Percentiles rank a stretch among this genome's conserved stretches.
Conservation (phyloP, 2,888 invertebrate species). For the Platycheirus albimanus region DNA sequence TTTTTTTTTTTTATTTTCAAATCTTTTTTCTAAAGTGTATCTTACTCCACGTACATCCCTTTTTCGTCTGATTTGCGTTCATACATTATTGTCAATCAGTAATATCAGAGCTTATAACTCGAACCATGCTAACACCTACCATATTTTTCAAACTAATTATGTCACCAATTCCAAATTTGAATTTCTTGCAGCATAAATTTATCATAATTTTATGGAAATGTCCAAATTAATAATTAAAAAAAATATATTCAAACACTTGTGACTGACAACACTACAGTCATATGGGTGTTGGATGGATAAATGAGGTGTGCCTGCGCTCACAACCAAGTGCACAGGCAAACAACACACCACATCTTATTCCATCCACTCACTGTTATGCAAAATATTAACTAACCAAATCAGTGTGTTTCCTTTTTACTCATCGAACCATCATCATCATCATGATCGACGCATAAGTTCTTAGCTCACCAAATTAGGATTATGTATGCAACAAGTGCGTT, state of each 20-base stretch:
- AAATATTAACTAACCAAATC: slow-evolving; percentile 43
- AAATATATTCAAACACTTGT: slow-evolving; percentile 42
- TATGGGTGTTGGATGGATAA: neutral
- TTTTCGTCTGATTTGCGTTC: slow-evolving; percentile 55
- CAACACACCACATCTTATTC: too few relatives aligned
- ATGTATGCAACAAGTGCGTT: slow-evolving; percentile 70
- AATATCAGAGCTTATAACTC: neutral
- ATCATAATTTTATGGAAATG: slow-evolving; percentile 50
- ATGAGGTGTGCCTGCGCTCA: slow-evolving; percentile 31
- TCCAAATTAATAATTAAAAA: slow-evolving; percentile 32
- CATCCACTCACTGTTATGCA: slow-evolving; percentile 46
- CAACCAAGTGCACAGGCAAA: neutral
- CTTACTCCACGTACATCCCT: neutral
- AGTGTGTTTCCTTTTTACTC: slow-evolving; percentile 56
- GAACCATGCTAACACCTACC: neutral
- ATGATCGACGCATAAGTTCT: neutral
- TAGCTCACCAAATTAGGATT: slow-evolving; percentile 45
- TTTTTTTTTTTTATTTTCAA: neutral
- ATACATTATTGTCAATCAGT: slow-evolving; percentile 63
- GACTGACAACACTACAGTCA: neutral
- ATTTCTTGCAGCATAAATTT: slow-evolving; percentile 31
- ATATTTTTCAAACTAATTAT: slow-evolving; percentile 56
- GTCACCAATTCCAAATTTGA: slow-evolving; percentile 49
- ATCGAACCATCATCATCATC: slow-evolving; percentile 22
- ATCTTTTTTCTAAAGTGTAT: slow-evolving; percentile 20